Evolutionary conservation across 2,888 invertebrate species (phyloP), one percentile per base, ranked within the genome.

Genomic region (Phymatocera aterrima): DNA sequence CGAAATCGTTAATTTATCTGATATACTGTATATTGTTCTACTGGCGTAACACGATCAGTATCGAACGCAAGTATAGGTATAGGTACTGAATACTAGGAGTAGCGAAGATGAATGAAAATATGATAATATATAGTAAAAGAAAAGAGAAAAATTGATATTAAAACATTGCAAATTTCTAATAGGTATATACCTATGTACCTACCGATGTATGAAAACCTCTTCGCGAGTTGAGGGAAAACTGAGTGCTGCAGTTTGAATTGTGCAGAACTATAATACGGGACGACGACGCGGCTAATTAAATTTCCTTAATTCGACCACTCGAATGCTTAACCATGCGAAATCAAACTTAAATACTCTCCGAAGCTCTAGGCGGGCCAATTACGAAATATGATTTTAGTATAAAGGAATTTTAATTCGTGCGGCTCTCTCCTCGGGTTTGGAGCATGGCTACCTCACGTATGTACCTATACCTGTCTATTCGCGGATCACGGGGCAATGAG

Each of bases 271-370:
- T 12, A 43, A 12, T 18, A 6, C 61, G 18, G 34, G 34, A 37
- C 37, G 12, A 61, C n/a, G 2, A n/a, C 34, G 37, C 2, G 18
- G 61, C 18, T 61, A 61, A 61, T 61, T 61, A 61, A 34, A 61
- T 61, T 61, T 64, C n/a, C 34, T 10, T 31, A 10, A 2, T 51
- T n/a, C 12, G 18, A 34, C 61, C 61, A 64, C 61, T 64, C 10
- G 34, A 64, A 64, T 64, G 37, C 37, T 37, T 64, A 5, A 34
- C 18, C 18, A 24, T 64, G 61, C 61, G 18, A 64, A 64, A 64
- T 64, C n/a, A 64, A 64, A 64, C 37, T 64, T 64, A 12, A 64
- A 64, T 64, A 64, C 61, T 64, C 37, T 64, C 18, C 37, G 34
- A 64, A 37, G 61, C 37, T 64, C 6, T 43, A 43, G 8, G 61